Percentiles rank a stretch among this genome's conserved stretches.
phyloP scores from a whole-genome alignment of 2,797 vertebrate genomes.

The Mormyrus proboscirostris region DNA sequence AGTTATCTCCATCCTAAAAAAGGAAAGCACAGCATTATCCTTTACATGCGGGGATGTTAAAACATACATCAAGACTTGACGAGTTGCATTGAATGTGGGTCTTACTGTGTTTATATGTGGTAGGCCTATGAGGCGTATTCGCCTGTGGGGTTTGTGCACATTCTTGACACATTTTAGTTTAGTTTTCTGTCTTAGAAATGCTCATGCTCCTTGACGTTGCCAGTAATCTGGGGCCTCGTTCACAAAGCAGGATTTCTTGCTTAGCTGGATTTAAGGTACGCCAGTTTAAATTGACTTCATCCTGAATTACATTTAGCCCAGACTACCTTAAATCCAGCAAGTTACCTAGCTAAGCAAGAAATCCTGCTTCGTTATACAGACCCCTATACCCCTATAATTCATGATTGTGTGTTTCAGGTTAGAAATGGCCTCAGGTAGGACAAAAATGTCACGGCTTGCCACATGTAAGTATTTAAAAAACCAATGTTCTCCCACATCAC shows the following conservation, averaged over 20 bases:
- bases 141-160: background rate
- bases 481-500: background rate
- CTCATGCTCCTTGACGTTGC: background rate
- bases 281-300: background rate
- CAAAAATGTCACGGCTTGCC: constrained; percentile 26
- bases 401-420: constrained; percentile 35
- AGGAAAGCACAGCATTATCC: background rate
- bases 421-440: constrained; percentile 42
- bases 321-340: background rate
- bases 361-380: background rate
- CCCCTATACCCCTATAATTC: background rate
- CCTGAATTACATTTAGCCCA: background rate
- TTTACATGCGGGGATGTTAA: background rate
- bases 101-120: background rate
- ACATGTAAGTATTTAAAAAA: background rate
- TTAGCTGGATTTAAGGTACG: background rate
- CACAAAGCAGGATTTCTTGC: background rate
- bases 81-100: background rate
- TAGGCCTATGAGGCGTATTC: background rate
- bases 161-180: background rate
- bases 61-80: background rate
- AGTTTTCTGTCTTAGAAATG: background rate
- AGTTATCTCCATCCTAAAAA: background rate
- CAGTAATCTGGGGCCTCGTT: background rate
- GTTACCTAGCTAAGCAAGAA: background rate